Evolutionary conservation across 2,888 invertebrate species (phyloP), one percentile per base, ranked within the genome.

Genomic region (Cecidostiba fungosa): DNA sequence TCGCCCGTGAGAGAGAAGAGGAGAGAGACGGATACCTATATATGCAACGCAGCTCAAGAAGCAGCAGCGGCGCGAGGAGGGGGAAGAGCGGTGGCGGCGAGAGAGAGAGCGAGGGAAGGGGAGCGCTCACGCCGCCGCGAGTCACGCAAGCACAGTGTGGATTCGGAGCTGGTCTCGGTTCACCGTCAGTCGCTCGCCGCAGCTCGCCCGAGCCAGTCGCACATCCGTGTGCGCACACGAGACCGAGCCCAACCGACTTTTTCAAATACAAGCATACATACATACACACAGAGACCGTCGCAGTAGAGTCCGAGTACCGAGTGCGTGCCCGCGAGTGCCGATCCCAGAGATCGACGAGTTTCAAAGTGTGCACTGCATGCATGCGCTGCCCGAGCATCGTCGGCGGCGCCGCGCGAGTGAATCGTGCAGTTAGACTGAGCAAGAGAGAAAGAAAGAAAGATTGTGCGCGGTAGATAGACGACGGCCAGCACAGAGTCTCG

Each of bases 101-200:
- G 39, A 66, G n/a, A 43, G n/a, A 29, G 43, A 10, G 84, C 50
- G n/a, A n/a, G n/a, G n/a, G n/a, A n/a, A n/a, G 66, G 74, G 36
- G n/a, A 36, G 77, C 16, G 77, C 3, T 23, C 59, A 29, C 73
- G 74, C 82, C 62, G 74, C 86, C 26, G 72, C 83, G n/a, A 78
- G 62, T 72, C 77, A 85, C 72, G 84, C 84, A 84, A 69, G 32
- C 66, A 59, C 86, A 81, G 84, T 82, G 77, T 82, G 86, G 62
- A 84, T 70, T 78, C 86, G 82, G 85, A 82, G 86, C 70, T 72
- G 85, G 72, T 39, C 59, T 69, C 85, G 85, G 77, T 73, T 80
- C 81, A 32, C 70, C 23, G n/a, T 82, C 86, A 88, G 87, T 88
- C 79, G 84, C 82, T 82, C 86, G 85, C 77, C 86, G 86, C 29